A percentile compares a stretch with the other conserved stretches of the same genome.
These are phyloP conservation scores for Mobula birostris DNA, from an alignment of 2,113 vertebrate genomes.

Conservation along the genomic window DNA sequence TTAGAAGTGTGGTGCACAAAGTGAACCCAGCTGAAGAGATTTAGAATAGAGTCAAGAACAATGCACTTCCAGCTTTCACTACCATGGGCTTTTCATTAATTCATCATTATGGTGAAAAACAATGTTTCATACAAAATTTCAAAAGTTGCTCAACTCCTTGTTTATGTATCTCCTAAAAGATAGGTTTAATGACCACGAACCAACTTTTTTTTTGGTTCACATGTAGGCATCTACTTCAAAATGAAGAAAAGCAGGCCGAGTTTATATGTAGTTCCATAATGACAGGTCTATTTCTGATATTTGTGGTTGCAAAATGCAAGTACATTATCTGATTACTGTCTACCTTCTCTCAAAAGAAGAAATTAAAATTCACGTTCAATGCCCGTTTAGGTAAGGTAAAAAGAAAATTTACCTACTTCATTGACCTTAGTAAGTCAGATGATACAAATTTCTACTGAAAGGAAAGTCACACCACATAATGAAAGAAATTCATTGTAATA, in stretches of 20 bases:
- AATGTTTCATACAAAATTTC: background rate
- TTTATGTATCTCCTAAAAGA: too few species aligned
- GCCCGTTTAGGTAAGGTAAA: background rate
- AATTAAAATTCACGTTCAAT: background rate
- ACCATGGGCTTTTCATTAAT: background rate
- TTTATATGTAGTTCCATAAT: background rate
- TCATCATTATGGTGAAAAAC: background rate
- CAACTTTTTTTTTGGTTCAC: background rate
- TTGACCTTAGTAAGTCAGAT: background rate
- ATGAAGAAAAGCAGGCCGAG: background rate
- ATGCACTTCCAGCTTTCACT: background rate
- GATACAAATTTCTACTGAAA: background rate
- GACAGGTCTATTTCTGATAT: background rate
- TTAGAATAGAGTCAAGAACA: background rate
- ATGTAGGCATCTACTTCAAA: background rate
- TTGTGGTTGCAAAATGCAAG: too few species aligned
- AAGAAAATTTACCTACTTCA: too few species aligned
- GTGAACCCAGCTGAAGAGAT: too few species aligned
- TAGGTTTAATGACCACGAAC: background rate
- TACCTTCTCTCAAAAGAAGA: background rate
- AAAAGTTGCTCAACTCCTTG: too few species aligned
- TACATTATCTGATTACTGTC: too few species aligned
- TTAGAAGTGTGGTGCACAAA: too few species aligned
- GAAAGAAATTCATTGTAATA: constrained; percentile 41
- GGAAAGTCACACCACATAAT: constrained; percentile 35